Conservation (phyloP, 2,888 invertebrate genomes). For the Unio pictorum region DNA sequence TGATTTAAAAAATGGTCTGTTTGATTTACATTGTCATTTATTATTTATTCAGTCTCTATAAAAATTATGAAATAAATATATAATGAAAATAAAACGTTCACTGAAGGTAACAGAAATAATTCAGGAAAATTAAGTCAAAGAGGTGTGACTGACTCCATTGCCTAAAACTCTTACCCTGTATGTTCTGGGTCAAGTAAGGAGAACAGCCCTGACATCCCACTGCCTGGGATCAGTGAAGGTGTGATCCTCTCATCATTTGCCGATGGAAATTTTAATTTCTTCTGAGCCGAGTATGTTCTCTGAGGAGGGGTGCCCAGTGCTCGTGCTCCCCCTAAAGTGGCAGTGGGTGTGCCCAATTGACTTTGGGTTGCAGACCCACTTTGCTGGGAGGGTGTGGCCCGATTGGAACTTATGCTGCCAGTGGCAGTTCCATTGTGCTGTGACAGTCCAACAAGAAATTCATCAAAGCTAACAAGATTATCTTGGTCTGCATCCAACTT, state of each 20-base stretch:
- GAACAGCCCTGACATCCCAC: constrained; percentile 64
- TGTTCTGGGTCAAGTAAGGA: constrained; percentile 64
- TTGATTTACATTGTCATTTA: too few relatives aligned
- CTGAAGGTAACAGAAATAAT: too few relatives aligned
- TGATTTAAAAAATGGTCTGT: too few relatives aligned
- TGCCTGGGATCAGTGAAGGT: constrained; percentile 51
- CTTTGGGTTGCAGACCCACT: constrained; percentile 12
- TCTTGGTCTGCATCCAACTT: constrained; percentile 79
- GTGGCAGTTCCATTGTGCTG: constrained; percentile 69
- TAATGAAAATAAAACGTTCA: too few relatives aligned
- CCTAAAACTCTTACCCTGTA: constrained; percentile 60
- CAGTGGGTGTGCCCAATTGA: constrained; percentile 9
- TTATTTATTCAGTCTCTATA: too few relatives aligned
- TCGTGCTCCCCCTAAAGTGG: constrained; percentile 1
- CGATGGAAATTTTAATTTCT: constrained; percentile 36
- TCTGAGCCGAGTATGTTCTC: constrained; percentile 44
- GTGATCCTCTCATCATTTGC: constrained; percentile 42
- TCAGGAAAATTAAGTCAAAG: too few relatives aligned
- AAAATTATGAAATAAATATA: too few relatives aligned
- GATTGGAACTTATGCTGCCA: constrained; percentile 2
- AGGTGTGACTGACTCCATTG: too few relatives aligned
- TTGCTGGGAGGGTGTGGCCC: constrained; percentile 6
- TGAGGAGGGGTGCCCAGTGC: constrained; percentile 32
- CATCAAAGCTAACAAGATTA: constrained; percentile 79
- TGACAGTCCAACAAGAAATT: constrained; percentile 77